These are phyloP conservation scores for Sebastes taczanowskii DNA, from an alignment of 2,797 vertebrate species.

Conservation along the genomic window DNA sequence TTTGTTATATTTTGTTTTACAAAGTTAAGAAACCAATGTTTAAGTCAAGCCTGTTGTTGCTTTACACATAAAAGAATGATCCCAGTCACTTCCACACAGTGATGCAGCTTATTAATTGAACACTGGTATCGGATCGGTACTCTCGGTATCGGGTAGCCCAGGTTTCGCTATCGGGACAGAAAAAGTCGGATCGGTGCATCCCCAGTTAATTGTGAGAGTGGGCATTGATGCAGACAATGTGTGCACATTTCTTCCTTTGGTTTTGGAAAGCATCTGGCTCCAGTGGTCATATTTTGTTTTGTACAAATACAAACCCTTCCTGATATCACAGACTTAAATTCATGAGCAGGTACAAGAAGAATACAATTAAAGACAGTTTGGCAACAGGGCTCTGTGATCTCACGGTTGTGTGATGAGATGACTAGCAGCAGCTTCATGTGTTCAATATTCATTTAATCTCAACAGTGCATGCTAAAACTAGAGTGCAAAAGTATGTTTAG, in stretches of 20 bases:
- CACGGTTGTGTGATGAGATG: background rate
- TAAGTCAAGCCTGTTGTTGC: no score
- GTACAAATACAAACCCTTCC: background rate
- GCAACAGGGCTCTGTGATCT: background rate
- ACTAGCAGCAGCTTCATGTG: background rate
- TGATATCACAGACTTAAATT: background rate
- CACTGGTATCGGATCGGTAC: no score
- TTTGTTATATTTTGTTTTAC: no score
- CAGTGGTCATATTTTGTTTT: background rate
- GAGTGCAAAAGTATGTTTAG: background rate
- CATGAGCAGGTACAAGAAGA: background rate
- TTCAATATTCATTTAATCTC: background rate
- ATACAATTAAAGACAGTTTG: background rate
- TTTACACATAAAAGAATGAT: no score
- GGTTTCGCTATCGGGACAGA: accelerated
- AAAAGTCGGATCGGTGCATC: no score
- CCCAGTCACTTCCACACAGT: no score
- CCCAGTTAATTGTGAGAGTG: background rate
- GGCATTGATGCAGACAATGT: background rate
- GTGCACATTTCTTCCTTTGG: background rate
- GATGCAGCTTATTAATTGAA: no score
- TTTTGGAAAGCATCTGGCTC: background rate
- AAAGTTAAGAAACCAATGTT: no score
- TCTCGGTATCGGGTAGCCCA: no score
- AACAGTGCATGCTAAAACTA: background rate